Percentiles rank a stretch among this genome's conserved stretches.
phyloP scores from a whole-genome alignment of 23 tunicate genomes.

The Styela clava region DNA sequence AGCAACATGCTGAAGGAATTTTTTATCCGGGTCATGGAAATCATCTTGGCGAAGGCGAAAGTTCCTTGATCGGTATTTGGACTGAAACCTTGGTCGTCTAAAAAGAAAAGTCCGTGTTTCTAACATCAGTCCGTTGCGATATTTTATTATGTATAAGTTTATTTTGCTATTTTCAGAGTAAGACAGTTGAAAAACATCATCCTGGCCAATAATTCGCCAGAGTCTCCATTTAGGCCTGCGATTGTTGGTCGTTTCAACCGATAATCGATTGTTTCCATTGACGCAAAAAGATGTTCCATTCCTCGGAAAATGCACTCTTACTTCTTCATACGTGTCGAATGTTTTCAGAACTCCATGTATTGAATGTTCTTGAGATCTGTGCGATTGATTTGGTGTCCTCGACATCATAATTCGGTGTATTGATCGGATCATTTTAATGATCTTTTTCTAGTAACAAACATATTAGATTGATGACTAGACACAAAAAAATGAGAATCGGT shows the following conservation, averaged over 20 bases:
- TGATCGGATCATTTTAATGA: too few relatives aligned
- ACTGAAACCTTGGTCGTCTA: not conserved
- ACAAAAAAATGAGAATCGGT: too few relatives aligned
- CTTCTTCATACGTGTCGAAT: not conserved
- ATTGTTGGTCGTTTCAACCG: not conserved
- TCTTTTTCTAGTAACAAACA: too few relatives aligned
- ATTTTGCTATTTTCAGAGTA: not conserved
- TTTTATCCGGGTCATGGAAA: not conserved
- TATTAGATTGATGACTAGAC: too few relatives aligned
- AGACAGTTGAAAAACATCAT: not conserved
- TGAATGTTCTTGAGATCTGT: not conserved
- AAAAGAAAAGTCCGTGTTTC: not conserved
- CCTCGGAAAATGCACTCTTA: not conserved
- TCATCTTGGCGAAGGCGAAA: not conserved
- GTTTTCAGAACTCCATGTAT: not conserved
- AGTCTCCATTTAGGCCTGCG: not conserved
- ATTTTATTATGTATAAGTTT: not conserved
- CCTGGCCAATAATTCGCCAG: not conserved
- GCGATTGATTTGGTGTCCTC: conserved; percentile 2
- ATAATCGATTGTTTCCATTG: not conserved
- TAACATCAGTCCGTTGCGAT: not conserved
- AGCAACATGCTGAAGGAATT: not conserved
- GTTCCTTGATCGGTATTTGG: not conserved
- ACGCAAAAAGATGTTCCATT: not conserved
- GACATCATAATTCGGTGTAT: too few relatives aligned